Evolutionary conservation across 2,888 invertebrate species (phyloP).

Genomic region (Myopa testacea): DNA sequence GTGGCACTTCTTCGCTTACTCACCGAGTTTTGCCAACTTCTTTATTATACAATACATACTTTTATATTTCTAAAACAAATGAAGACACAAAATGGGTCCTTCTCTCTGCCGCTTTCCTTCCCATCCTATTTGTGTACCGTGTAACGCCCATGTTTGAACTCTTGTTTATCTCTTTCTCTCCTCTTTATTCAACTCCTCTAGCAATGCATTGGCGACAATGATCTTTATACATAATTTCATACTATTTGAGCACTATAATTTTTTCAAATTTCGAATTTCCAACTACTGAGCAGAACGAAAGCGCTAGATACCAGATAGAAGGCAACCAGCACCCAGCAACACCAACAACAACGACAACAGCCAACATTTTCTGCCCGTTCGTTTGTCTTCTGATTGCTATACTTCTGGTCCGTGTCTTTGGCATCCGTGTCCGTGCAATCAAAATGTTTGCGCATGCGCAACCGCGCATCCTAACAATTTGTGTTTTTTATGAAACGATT

Average conservation of each 20-base stretch:
- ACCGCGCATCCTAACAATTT: conserved; percentile 43
- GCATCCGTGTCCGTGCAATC: conserved; percentile 18
- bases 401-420: conserved; percentile 30
- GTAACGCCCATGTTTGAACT: too few species aligned
- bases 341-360: conserved; percentile 10
- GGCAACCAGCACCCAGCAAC: not conserved
- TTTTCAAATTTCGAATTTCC: conserved; percentile 27
- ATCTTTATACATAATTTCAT: conserved; percentile 53
- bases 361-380: not conserved
- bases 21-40: too few species aligned
- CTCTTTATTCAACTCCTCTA: not conserved
- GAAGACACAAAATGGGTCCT: too few species aligned
- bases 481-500: conserved; percentile 59
- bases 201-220: conserved; percentile 33
- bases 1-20: too few species aligned
- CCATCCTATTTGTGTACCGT: too few species aligned
- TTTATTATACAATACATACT: too few species aligned
- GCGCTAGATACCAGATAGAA: not conserved
- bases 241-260: conserved; percentile 56
- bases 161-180: not conserved
- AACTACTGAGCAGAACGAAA: conserved; percentile 28
- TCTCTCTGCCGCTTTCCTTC: too few species aligned
- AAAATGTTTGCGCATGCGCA: conserved; percentile 50
- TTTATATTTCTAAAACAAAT: too few species aligned
- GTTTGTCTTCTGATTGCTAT: conserved; percentile 19